Conservation (phyloP, 2,888 invertebrate species). For the Caenorhabditis afra region DNA sequence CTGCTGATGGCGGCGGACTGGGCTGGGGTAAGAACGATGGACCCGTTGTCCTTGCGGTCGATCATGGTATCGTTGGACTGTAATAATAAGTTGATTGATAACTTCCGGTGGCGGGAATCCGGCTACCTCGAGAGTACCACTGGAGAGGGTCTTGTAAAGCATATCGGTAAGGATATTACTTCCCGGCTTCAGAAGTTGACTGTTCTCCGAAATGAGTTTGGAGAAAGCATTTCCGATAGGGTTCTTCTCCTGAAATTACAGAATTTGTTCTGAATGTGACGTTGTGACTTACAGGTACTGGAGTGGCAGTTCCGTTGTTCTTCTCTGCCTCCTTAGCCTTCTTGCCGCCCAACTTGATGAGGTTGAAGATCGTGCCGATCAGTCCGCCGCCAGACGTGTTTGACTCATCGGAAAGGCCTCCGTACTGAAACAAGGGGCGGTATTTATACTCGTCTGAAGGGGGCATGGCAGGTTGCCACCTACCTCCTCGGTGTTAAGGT, state of each 20-base stretch:
- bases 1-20: constrained; percentile 79
- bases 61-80: constrained; percentile 66
- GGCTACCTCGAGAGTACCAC: constrained; percentile 71
- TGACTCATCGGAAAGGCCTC: constrained; percentile 76
- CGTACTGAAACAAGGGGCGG: constrained; percentile 66
- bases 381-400: constrained; percentile 76
- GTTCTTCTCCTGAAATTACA: constrained; percentile 57
- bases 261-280: not conserved
- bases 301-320: constrained; percentile 27
- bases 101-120: too few relatives aligned
- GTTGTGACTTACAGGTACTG: constrained; percentile 4
- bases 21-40: constrained; percentile 71
- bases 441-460: constrained; percentile 3
- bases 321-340: constrained; percentile 62
- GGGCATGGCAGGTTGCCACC: not conserved
- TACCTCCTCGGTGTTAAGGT: constrained; percentile 64
- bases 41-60: constrained; percentile 52
- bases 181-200: constrained; percentile 73
- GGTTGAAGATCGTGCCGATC: constrained; percentile 78
- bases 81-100: constrained; percentile 9
- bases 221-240: constrained; percentile 77
- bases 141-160: constrained; percentile 80
- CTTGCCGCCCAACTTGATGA: constrained; percentile 75
- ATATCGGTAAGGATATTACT: constrained; percentile 78
- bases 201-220: constrained; percentile 64